Evolutionary conservation across 2,888 invertebrate species (phyloP).

Genomic region (Stictocephala bisonia): DNA sequence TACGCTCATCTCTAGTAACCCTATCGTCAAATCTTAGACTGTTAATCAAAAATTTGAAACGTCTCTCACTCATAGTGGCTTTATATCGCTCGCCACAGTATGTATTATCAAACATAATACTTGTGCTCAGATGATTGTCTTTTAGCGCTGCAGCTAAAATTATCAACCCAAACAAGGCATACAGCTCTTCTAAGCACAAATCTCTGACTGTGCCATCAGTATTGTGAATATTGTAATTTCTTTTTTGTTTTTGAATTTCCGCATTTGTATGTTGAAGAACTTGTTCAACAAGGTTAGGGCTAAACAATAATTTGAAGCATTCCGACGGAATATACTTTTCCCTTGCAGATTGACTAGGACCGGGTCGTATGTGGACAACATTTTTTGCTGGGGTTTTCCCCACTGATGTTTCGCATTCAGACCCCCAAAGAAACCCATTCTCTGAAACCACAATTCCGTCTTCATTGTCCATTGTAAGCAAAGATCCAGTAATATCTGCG

Average conservation of each 20-base stretch:
- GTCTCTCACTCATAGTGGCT: conserved; percentile 45
- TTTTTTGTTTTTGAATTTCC: conserved; percentile 36
- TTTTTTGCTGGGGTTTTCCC: conserved; percentile 32
- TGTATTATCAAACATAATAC: conserved; percentile 12
- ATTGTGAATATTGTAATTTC: conserved; percentile 20
- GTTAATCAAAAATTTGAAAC: conserved; percentile 50
- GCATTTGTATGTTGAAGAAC: conserved; percentile 32
- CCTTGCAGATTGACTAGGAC: conserved; percentile 26
- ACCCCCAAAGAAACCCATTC: conserved; percentile 23
- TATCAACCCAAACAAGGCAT: conserved; percentile 23
- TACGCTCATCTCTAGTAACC: conserved; percentile 44
- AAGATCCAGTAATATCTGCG: neutral
- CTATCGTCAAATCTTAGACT: conserved; percentile 50
- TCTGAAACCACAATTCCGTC: conserved; percentile 36
- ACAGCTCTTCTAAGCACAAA: conserved; percentile 36
- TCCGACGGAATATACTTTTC: conserved; percentile 28
- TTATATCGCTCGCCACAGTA: conserved; percentile 37
- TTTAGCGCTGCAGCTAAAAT: conserved; percentile 36
- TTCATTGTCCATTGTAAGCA: conserved; percentile 11
- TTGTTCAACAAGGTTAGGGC: conserved; percentile 21
- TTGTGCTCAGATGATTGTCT: conserved; percentile 27
- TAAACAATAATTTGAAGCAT: conserved; percentile 32
- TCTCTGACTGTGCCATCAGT: conserved; percentile 33
- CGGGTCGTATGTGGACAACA: conserved; percentile 37
- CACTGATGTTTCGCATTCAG: conserved; percentile 9